Evolutionary conservation across 1,140 invertebrate species (phyloP), one percentile per base, ranked within the genome.

Genomic region (Anoplophora glabripennis): DNA sequence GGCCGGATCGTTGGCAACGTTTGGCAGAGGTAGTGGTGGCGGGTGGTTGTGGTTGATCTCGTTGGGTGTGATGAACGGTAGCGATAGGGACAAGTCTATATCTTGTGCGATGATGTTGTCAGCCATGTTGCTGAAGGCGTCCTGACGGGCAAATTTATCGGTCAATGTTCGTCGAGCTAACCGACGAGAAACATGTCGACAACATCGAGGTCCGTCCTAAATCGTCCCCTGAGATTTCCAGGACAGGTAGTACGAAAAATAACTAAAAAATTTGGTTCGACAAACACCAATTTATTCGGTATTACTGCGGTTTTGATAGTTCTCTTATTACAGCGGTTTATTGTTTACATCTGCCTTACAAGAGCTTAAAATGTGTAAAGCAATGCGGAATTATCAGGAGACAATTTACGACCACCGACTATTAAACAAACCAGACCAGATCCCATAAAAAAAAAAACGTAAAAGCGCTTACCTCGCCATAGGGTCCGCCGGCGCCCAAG

Each of bases 401-500:
- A n/a, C n/a, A n/a, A n/a, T n/a, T n/a, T n/a, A n/a, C n/a, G n/a
- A n/a, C n/a, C n/a, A n/a, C n/a, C n/a, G n/a, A n/a, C n/a, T n/a
- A n/a, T n/a, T n/a, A n/a, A n/a, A n/a, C n/a, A n/a, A 28, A 28
- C 21, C 5, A 28, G 2, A 28, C 21, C 21, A 18, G 7, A 36
- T n/a, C 9, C 9, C 11, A 9, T 35, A 17, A 51, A 51, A 36
- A 21, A 4, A 51, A 36, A 38, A 21, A 7, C 17, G 11, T n/a
- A 9, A 5, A 2, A n/a, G 10, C 35, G 33, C 53, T 51, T 18
- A 61, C 59, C 47, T 63, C 56, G 11, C 41, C 33, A 12, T 62
- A 62, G 21, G 58, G 11, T 17, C 41, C 46, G 40, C 67, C 61
- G 53, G 61, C 62, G 59, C 57, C 48, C 53, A 64, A 60, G 38